Evolutionary conservation across 2,797 vertebrate species (phyloP).

Genomic region (Xiphorhynchus erythropygius): DNA sequence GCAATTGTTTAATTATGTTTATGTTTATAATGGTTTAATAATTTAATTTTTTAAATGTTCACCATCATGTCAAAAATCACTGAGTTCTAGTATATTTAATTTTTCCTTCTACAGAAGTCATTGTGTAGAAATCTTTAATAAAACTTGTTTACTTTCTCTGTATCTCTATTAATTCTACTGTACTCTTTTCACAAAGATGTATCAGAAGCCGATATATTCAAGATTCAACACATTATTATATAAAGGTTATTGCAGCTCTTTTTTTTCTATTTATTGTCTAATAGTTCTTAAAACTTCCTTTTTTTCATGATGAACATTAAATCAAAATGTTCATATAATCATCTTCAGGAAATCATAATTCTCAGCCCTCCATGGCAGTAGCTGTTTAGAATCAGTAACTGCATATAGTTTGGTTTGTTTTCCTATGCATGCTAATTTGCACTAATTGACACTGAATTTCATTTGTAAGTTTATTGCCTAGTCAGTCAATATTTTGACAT

Average conservation of each 20-base stretch:
- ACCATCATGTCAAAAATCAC: not conserved
- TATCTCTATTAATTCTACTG: not conserved
- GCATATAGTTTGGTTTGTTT: not conserved
- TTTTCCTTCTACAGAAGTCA: not conserved
- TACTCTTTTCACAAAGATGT: not conserved
- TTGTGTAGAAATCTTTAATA: not conserved
- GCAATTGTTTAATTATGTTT: not conserved
- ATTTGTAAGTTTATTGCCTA: not conserved
- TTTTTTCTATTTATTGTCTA: not conserved
- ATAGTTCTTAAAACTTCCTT: not conserved
- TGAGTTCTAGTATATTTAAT: not conserved
- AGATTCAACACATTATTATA: not conserved
- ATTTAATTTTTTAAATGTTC: not conserved
- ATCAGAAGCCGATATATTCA: not conserved
- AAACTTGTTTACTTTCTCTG: not conserved
- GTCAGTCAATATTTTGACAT: constrained; percentile 22
- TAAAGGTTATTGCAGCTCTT: not conserved
- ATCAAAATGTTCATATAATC: not conserved
- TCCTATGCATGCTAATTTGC: not conserved
- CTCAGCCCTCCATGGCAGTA: not conserved
- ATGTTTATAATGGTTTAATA: no score
- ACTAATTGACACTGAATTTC: not conserved
- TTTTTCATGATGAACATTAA: not conserved
- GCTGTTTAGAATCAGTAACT: not conserved
- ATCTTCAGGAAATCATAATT: not conserved